A percentile compares a stretch with the other conserved stretches of the same genome.
These are phyloP conservation scores for Dallia pectoralis DNA, from an alignment of 2,797 vertebrate genomes.

Conservation along the genomic window DNA sequence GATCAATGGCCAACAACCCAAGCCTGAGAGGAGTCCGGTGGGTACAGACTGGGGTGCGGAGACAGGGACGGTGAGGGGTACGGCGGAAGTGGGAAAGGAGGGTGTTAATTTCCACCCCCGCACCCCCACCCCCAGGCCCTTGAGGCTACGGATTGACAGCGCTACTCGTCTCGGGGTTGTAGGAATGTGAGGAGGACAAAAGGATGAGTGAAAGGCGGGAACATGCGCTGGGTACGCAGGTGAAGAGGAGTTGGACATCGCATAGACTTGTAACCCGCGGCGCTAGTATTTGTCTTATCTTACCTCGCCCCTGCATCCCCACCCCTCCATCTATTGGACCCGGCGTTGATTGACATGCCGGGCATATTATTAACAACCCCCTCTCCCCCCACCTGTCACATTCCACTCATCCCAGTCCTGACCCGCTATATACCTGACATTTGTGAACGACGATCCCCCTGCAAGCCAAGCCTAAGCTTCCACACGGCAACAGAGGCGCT, in stretches of 20 bases:
- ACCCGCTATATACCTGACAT: not conserved
- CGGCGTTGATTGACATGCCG: not conserved
- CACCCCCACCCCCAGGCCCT: not conserved
- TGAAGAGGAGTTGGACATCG: conserved; percentile 13
- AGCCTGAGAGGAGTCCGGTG: too few species aligned
- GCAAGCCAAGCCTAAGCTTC: not conserved
- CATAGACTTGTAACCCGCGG: conserved; percentile 32
- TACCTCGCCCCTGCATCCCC: not conserved
- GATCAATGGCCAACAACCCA: too few species aligned
- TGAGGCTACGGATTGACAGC: conserved; percentile 39
- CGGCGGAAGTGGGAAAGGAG: not conserved
- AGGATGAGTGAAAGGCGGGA: conserved; percentile 10
- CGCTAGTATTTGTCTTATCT: conserved; percentile 25
- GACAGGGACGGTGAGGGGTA: not conserved
- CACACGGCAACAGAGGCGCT: not conserved
- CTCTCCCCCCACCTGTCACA: not conserved
- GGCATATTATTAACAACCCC: not conserved
- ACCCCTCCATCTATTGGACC: not conserved
- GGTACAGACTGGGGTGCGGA: too few species aligned
- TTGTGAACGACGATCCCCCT: not conserved
- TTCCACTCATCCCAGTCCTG: not conserved
- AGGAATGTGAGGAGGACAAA: conserved; percentile 58
- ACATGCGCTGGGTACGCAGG: not conserved
- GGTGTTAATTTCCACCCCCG: conserved; percentile 15
- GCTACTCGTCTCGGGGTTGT: conserved; percentile 38